Base-by-base conservation (phyloP, 2,888 invertebrate genomes). In the Lepidocyrtinus sp. region DNA sequence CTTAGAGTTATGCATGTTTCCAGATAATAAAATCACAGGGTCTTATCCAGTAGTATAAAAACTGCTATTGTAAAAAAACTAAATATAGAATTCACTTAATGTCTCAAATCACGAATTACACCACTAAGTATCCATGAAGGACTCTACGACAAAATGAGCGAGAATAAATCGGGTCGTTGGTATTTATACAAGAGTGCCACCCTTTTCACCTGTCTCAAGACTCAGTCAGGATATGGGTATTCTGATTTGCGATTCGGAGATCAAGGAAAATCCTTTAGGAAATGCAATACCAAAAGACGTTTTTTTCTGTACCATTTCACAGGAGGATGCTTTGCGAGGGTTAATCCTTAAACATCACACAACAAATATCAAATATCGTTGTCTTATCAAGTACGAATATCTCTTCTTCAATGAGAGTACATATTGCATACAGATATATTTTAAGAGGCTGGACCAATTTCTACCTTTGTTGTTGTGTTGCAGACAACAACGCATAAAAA, bases 161-260 rank as follows among this genome's bases (percentile, higher is more conserved):
- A 68, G n/a, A 17, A 26, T n/a, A 61, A 72, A 77, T 77, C 59
- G 71, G 77, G 72, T 68, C 72, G 72, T 67, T 55, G 64, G 25
- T 68, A 68, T 78, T 78, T 78, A 78, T 78, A 77, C 36, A 24
- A 50, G 22, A 26, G 5, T 45, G 59, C 46, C 62, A 63, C 72
- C 67, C 50, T 67, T 12, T 12, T n/a, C 64, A 64, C 22, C 5
- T 17, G 24, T 9, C 5, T 64, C 55, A 12, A 9, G 36, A 63
- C 9, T 63, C 9, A 63, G n/a, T n/a, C n/a, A n/a, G n/a, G n/a
- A n/a, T n/a, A n/a, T n/a, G n/a, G n/a, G n/a, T n/a, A n/a, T n/a
- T n/a, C n/a, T n/a, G n/a, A n/a, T n/a, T 19, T 63, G 19, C 63
- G 9, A 63, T n/a, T 21, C 5, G 22, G 22, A 2, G 63, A 68